Conservation (phyloP, 2,888 invertebrate genomes). For the Danaus chrysippus region DNA sequence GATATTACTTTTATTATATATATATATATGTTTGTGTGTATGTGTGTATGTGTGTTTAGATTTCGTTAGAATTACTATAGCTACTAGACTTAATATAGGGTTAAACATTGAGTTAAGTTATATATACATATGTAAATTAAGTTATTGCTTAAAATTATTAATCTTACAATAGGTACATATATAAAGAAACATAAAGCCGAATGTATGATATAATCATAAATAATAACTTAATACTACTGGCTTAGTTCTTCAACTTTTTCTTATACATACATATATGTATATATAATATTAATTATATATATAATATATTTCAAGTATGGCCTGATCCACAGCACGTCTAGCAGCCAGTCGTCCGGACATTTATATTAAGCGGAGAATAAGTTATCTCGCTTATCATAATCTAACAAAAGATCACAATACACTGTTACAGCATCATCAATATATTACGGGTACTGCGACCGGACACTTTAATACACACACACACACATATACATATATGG, state of each 20-base stretch:
- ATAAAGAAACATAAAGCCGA: too few relatives aligned
- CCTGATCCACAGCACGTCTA: slow-evolving; percentile 40
- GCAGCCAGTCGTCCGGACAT: slow-evolving; percentile 49
- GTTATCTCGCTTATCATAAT: slow-evolving; percentile 77
- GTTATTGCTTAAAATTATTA: too few relatives aligned
- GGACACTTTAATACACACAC: slow-evolving; percentile 51
- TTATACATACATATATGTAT: background rate
- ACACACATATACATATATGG: background rate
- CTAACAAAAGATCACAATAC: slow-evolving; percentile 77
- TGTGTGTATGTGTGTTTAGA: background rate
- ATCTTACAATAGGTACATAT: too few relatives aligned
- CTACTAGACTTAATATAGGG: too few relatives aligned
- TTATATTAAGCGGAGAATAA: slow-evolving; percentile 74
- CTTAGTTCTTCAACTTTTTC: too few relatives aligned
- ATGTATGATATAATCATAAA: too few relatives aligned
- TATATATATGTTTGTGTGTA: slow-evolving; percentile 4
- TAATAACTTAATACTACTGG: too few relatives aligned
- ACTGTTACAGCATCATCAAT: slow-evolving; percentile 76
- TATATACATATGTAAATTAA: too few relatives aligned
- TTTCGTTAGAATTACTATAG: too few relatives aligned
- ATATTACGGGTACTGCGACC: slow-evolving; percentile 46
- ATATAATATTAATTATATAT: slow-evolving; percentile 10
- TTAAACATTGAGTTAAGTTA: too few relatives aligned
- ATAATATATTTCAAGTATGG: slow-evolving; percentile 27
- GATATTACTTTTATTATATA: slow-evolving; percentile 26